Base-by-base conservation (phyloP, 92 coral and sea anemone genomes). In the Actinernus sp. region DNA sequence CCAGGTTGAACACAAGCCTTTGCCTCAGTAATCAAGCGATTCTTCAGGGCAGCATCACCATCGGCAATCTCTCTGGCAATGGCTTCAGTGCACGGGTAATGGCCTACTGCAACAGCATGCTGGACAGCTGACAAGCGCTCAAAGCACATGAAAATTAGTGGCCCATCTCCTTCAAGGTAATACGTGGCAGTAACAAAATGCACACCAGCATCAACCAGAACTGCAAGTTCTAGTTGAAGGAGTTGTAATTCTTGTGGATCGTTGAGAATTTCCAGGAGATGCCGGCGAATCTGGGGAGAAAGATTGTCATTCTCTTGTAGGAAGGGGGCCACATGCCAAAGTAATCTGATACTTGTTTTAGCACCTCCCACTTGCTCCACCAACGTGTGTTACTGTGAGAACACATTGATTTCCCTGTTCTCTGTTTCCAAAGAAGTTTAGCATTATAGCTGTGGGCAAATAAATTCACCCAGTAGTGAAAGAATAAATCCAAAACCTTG, bases 241-340 rank as follows among this genome's bases (percentile, higher is more conserved):
- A 71, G 67, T 55, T 75, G 85, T 58, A 24, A 22, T 50, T 63
- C 61, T 38, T 73, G 65, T 54, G 51, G 85, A 69, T 73, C 76
- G 48, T 74, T 81, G 50, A 81, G 74, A 45, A 87, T 67, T 31
- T 81, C 88, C 81, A 81, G 70, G 32, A 87, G 76, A 56, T 75
- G 76, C 49, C 74, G 57, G 44, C 88, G 88, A 38, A 18, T 29
- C 72, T 81, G 87, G 49, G 93, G 93, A 39, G 84, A 81, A 0
- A 87, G 2, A 52, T 84, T 76, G 39, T 63, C 73, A 16, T 84
- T 60, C 44, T 78, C 77, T 46, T 81, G 65, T 20, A 66, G 81
- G 47, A 75, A 75, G 22, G 84, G 79, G 52, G 71, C 86, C 64
- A 79, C 81, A 79, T 70, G 63, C 73, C 86, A 79, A 71, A 79